Percentiles rank a stretch among this genome's conserved stretches.
Evolutionary conservation across 1,140 invertebrate species (phyloP).

Genomic region (Philotrypesis tridentata): DNA sequence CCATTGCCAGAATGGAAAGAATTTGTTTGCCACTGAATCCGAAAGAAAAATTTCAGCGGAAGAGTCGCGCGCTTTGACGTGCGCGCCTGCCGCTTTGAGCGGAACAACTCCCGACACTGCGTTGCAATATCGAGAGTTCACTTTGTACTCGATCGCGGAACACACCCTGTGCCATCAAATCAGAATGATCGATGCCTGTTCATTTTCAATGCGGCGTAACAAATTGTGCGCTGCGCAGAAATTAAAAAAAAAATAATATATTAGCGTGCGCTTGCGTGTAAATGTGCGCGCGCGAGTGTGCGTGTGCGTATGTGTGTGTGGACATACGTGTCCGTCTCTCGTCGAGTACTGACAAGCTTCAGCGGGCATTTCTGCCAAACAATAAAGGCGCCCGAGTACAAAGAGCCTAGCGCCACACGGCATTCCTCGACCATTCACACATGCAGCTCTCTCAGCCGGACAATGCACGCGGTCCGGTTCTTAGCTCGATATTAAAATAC

Average conservation of each 20-base stretch:
- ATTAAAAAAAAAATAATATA: background rate
- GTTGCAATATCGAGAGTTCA: background rate
- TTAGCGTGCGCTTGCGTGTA: background rate
- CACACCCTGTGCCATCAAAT: background rate
- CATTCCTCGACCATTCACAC: slow-evolving; percentile 34
- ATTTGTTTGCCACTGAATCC: background rate
- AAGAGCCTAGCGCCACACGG: background rate
- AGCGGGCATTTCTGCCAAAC: no score
- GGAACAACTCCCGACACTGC: background rate
- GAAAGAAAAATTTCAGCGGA: background rate
- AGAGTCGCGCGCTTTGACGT: background rate
- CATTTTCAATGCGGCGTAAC: background rate
- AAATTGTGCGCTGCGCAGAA: background rate
- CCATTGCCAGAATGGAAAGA: slow-evolving; percentile 5
- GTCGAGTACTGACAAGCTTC: background rate
- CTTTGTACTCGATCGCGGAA: background rate
- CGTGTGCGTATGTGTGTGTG: background rate
- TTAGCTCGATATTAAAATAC: slow-evolving; percentile 64
- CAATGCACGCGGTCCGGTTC: slow-evolving; percentile 52
- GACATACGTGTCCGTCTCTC: background rate
- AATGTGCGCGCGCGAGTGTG: background rate
- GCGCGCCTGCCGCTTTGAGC: background rate
- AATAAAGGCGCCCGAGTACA: slow-evolving; percentile 14
- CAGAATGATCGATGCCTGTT: background rate
- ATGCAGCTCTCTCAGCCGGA: background rate